phyloP scores from a whole-genome alignment of 1,140 invertebrate genomes.

The Brachystomella parvula region DNA sequence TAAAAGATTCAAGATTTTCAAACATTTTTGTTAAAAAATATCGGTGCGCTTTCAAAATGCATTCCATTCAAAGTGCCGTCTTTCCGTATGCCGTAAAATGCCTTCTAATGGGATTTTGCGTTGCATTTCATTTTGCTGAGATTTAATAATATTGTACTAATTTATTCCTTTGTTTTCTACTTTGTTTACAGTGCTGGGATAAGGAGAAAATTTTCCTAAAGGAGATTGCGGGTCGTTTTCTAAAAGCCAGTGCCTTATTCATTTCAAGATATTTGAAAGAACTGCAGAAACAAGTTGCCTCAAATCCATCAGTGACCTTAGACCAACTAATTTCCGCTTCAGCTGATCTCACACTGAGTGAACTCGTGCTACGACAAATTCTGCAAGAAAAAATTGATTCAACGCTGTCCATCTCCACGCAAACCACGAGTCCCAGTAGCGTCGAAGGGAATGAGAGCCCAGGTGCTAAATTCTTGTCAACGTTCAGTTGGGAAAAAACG shows the following conservation, averaged over 20 bases:
- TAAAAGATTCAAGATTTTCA: too few relatives aligned
- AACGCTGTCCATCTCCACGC: background rate
- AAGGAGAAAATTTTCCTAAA: slow-evolving; percentile 32
- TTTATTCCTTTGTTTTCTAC: too few relatives aligned
- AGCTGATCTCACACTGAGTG: slow-evolving; percentile 33
- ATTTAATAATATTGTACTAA: too few relatives aligned
- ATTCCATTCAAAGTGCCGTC: background rate
- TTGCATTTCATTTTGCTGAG: too few relatives aligned
- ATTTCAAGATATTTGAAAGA: slow-evolving; percentile 30
- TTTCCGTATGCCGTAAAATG: background rate
- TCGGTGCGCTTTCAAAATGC: too few relatives aligned
- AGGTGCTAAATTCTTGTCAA: slow-evolving; percentile 22
- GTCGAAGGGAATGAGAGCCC: slow-evolving; percentile 16
- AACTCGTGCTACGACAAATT: slow-evolving; percentile 35
- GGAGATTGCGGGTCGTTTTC: slow-evolving; percentile 30
- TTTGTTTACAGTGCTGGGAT: slow-evolving; percentile 35
- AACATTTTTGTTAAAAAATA: background rate
- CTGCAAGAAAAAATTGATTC: slow-evolving; percentile 28
- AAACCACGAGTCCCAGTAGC: too few relatives aligned
- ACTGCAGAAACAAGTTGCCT: slow-evolving; percentile 19
- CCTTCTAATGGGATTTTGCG: too few relatives aligned
- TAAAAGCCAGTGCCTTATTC: slow-evolving; percentile 38
- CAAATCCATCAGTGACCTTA: slow-evolving; percentile 17
- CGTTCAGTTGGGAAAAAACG: slow-evolving; percentile 25
- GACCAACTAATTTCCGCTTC: slow-evolving; percentile 23